Evolutionary conservation across 2,888 invertebrate species (phyloP).

Genomic region (Drosophila tripunctata): DNA sequence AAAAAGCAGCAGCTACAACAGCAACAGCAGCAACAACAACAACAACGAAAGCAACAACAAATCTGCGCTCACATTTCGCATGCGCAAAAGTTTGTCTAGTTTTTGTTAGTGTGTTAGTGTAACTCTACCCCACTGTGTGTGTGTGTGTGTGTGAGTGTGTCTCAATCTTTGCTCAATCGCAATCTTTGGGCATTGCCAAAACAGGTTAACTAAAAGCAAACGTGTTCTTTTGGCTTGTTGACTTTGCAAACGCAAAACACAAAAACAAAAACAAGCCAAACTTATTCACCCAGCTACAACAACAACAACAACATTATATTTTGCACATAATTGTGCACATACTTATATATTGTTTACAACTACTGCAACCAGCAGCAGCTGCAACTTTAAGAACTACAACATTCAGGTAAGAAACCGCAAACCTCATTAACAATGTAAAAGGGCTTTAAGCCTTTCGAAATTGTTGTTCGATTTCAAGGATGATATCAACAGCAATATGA

Average conservation of each 20-base stretch:
- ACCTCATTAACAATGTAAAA: slow-evolving; percentile 42
- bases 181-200: slow-evolving; percentile 75
- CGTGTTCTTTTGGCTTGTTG: slow-evolving; percentile 74
- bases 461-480: slow-evolving; percentile 55
- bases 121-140: neutral
- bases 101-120: slow-evolving; percentile 36
- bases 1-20: slow-evolving; percentile 9
- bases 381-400: slow-evolving; percentile 45
- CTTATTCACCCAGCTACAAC: slow-evolving; percentile 49
- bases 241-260: slow-evolving; percentile 66
- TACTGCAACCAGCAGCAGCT: slow-evolving; percentile 15
- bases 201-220: slow-evolving; percentile 75
- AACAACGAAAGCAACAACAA: slow-evolving; percentile 15
- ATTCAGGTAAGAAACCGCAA: slow-evolving; percentile 47
- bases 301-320: neutral
- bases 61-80: slow-evolving; percentile 56
- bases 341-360: slow-evolving; percentile 45
- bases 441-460: slow-evolving; percentile 42
- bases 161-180: slow-evolving; percentile 79
- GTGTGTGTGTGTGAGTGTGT: slow-evolving; percentile 31
- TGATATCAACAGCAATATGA: slow-evolving; percentile 47
- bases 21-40: slow-evolving; percentile 14
- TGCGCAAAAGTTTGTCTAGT: slow-evolving; percentile 61
- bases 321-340: neutral
- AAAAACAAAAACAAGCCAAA: slow-evolving; percentile 34